Evolutionary conservation across 2,888 invertebrate species (phyloP), one percentile per base, ranked within the genome.

Genomic region (Oscheius sp.): DNA sequence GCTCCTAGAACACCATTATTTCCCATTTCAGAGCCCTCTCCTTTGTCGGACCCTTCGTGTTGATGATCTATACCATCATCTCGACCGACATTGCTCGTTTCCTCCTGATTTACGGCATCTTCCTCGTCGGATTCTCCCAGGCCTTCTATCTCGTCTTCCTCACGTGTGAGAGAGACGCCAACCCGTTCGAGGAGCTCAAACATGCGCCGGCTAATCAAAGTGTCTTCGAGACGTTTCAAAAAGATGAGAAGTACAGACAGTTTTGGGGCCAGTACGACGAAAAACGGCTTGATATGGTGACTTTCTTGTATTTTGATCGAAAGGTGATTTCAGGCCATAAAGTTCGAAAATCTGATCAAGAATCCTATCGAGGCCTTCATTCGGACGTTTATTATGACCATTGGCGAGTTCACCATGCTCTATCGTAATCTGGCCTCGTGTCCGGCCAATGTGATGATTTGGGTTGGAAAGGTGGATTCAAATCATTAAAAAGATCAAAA

Each of bases 1-100:
- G 21, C 21, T 21, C 21, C 21, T 21, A 21, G 21, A 21, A 21
- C 21, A 21, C 21, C 21, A 21, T 21, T 21, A 21, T 21, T 21
- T 21, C 21, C 21, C 21, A 21, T 33, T 80, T 70, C 76, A 83
- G 80, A 72, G 84, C 82, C 0, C 78, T 84, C 29, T 77, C 79
- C 35, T 85, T 96, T 0, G 96, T 98, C 2, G 98, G 98, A 7
- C 97, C 98, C 0, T 98, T 98, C 92, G 97, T 98, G 32, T 96
- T 97, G 85, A 98, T 98, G 97, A 96, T 98, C 85, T 98, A 98
- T 91, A 93, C 96, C 79, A 98, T 98, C 96, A 94, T 98, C 63
- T 80, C 84, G 2, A 80, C 84, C 0, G 84, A 84, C 78, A 74
- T 84, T 7, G 71, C 74, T 37, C 92, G 98, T 81, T 99, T 99